Base-by-base conservation (phyloP, 2,797 vertebrate species). In the Microtus agrestis region DNA sequence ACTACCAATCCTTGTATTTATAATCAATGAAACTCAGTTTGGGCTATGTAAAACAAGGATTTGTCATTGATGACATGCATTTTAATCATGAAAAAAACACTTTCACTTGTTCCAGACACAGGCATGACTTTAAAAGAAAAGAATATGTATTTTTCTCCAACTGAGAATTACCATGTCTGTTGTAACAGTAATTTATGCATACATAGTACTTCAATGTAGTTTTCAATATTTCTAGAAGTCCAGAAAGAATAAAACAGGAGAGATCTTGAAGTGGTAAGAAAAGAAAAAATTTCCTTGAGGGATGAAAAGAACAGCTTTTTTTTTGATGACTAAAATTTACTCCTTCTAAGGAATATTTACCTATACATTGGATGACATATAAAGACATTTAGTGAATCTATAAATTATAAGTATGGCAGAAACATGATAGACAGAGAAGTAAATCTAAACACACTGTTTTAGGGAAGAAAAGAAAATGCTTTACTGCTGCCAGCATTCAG, bases 361-460 rank as follows among this genome's bases (percentile, higher is more conserved):
- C 56, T 46, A n/a, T 81, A 91, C 40, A 67, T 59, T 85, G n/a
- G 59, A 34, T 48, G 56, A 63, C 29, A 3, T 67, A 95, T 54
- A 71, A 94, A 76, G 59, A 80, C n/a, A 54, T 65, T 85, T 69
- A 86, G 13, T 85, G 27, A 65, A 61, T 59, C 46, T 37, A 54
- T n/a, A 23, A 31, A 89, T 67, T 91, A 34, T 76, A 69, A 34
- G 9, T 23, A n/a, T 91, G 87, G 17, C 73, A 80, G 78, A 95
- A 77, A 1, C 0, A 40, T 61, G 51, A 65, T 71, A 23, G 73
- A 29, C 46, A 74, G n/a, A 48, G 48, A 65, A 91, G 59, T 31
- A 88, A 91, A 85, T 95, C 74, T 80, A 95, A 91, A 84, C 12
- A 15, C 27, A 67, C 8, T 78, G 74, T 92, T 87, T 94, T 46